phyloP scores from a whole-genome alignment of 2,888 invertebrate genomes.

The Nomada lathburiana region DNA sequence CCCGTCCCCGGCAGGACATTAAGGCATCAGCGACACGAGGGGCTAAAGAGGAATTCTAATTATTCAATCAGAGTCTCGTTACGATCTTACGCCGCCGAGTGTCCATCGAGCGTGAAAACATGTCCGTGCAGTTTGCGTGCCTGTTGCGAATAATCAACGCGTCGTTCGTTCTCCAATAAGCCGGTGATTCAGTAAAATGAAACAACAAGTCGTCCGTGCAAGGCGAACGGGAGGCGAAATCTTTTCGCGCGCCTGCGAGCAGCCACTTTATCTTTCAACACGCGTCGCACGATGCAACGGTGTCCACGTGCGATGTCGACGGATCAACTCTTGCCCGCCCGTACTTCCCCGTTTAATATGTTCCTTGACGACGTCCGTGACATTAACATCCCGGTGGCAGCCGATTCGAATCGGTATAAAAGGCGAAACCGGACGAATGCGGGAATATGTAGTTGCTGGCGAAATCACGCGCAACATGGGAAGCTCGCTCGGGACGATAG shows the following conservation, averaged over 20 bases:
- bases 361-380: slow-evolving; percentile 17
- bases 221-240: background rate
- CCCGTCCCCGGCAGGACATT: slow-evolving; percentile 27
- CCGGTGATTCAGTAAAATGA: background rate
- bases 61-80: slow-evolving; percentile 53
- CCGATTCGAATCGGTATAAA: slow-evolving; percentile 48
- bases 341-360: slow-evolving; percentile 31
- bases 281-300: background rate
- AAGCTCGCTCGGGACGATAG: slow-evolving; percentile 11
- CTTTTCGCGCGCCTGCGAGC: background rate
- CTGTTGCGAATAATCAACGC: slow-evolving; percentile 21
- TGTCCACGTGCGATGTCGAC: background rate
- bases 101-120: slow-evolving; percentile 10
- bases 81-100: slow-evolving; percentile 8
- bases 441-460: slow-evolving; percentile 2
- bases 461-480: slow-evolving; percentile 28
- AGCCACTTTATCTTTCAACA: slow-evolving; percentile 15
- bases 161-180: background rate
- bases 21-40: slow-evolving; percentile 37
- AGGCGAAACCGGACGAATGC: background rate
- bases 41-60: slow-evolving; percentile 52
- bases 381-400: background rate
- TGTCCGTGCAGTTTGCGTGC: slow-evolving; percentile 19
- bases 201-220: background rate
- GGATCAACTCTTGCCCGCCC: background rate